Conservation (phyloP, 2,797 vertebrate genomes). For the Mus caroli region DNA sequence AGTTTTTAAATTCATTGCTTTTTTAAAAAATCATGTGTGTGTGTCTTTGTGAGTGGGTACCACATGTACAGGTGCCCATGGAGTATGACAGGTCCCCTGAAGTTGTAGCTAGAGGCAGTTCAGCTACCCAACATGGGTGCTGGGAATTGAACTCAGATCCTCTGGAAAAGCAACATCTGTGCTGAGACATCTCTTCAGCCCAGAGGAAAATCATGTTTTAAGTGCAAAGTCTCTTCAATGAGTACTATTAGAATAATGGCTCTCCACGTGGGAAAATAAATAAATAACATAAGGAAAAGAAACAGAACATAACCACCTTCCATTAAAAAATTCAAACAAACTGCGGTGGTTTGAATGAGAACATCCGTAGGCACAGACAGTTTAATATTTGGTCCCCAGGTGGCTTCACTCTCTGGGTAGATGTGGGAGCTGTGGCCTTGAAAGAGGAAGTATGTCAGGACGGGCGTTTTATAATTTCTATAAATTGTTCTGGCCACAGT, state of each 20-base stretch:
- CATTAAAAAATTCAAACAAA: not conserved
- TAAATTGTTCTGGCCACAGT: not conserved
- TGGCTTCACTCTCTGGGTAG: not conserved
- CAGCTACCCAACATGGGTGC: not conserved
- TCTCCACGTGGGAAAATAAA: not conserved
- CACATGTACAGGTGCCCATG: not conserved
- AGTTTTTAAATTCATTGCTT: not conserved
- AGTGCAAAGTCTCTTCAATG: not conserved
- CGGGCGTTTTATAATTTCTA: not conserved
- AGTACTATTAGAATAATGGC: not conserved
- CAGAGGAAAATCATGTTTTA: not conserved
- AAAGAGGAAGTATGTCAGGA: not conserved
- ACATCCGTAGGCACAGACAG: not conserved
- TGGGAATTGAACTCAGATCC: too few species aligned
- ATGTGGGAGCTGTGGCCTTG: not conserved
- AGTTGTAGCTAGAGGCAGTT: not conserved
- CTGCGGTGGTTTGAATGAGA: not conserved
- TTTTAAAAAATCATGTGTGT: not conserved
- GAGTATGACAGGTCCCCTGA: not conserved
- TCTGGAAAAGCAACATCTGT: too few species aligned
- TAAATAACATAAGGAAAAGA: not conserved
- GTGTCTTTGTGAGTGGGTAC: not conserved
- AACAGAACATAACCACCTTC: not conserved
- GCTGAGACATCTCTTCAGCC: too few species aligned
- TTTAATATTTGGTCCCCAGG: not conserved